Percentiles rank a stretch among this genome's conserved stretches.
These are phyloP conservation scores for Microtus pennsylvanicus DNA, from an alignment of 2,113 vertebrate species.

Conservation along the genomic window DNA sequence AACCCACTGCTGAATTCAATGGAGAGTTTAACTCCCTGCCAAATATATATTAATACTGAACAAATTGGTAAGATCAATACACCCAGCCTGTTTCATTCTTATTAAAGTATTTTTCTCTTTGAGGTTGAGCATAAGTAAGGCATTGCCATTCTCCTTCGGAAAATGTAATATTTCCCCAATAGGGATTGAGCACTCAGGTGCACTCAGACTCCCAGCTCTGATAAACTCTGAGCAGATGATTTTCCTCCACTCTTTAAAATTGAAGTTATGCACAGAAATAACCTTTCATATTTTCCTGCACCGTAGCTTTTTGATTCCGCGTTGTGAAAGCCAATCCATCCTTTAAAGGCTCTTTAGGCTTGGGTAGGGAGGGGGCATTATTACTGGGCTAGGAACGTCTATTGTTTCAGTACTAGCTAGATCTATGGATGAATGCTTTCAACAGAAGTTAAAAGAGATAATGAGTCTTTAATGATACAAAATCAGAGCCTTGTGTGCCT, in stretches of 20 bases:
- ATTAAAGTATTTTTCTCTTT: slow-evolving; percentile 80
- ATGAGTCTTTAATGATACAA: slow-evolving; percentile 88
- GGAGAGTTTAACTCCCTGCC: slow-evolving; percentile 85
- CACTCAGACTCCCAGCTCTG: slow-evolving; percentile 40
- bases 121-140: slow-evolving; percentile 70
- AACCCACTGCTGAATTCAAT: slow-evolving; percentile 88
- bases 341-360: slow-evolving; percentile 84
- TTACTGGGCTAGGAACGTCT: slow-evolving; percentile 82
- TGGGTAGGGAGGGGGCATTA: slow-evolving; percentile 61
- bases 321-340: slow-evolving; percentile 80
- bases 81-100: slow-evolving; percentile 76
- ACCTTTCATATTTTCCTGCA: slow-evolving; percentile 68
- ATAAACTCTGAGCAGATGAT: slow-evolving; percentile 51
- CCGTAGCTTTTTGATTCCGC: slow-evolving; percentile 77
- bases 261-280: slow-evolving; percentile 83
- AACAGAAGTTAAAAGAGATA: slow-evolving; percentile 89
- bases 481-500: slow-evolving; percentile 86
- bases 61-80: slow-evolving; percentile 86
- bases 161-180: slow-evolving; percentile 72
- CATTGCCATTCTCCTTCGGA: slow-evolving; percentile 65
- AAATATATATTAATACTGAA: slow-evolving; percentile 88
- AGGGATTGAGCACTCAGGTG: slow-evolving; percentile 66
- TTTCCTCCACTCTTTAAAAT: slow-evolving; percentile 70
- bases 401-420: slow-evolving; percentile 85
- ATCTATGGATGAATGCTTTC: slow-evolving; percentile 87